These are phyloP conservation scores for Phania funesta DNA, from an alignment of 2,888 invertebrate genomes.

Conservation along the genomic window DNA sequence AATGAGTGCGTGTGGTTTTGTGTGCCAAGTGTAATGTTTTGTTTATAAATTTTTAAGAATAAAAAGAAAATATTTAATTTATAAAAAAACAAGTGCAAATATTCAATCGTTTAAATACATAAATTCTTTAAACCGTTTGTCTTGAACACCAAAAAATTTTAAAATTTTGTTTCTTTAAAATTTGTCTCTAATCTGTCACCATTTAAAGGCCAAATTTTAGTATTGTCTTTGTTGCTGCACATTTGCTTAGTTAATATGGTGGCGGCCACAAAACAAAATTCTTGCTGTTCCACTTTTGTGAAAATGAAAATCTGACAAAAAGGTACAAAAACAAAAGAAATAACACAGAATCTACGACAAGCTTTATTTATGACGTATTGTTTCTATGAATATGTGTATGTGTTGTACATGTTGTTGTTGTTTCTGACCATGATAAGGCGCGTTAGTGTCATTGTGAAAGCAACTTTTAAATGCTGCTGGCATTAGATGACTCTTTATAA, in stretches of 20 bases:
- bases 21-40: background rate
- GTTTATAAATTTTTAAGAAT: background rate
- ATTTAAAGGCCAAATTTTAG: background rate
- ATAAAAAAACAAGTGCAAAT: background rate
- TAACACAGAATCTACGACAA: background rate
- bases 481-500: slow-evolving; percentile 45
- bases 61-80: background rate
- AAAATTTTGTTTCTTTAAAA: background rate
- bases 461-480: slow-evolving; percentile 56
- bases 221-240: background rate
- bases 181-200: background rate
- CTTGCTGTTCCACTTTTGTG: slow-evolving; percentile 38
- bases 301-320: slow-evolving; percentile 30
- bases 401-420: background rate
- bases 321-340: slow-evolving; percentile 29
- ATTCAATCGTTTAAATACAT: background rate
- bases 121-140: background rate
- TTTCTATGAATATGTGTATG: background rate
- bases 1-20: background rate
- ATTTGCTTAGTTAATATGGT: slow-evolving; percentile 6
- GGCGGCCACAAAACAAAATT: slow-evolving; percentile 34
- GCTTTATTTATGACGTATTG: background rate
- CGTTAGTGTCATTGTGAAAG: slow-evolving; percentile 61
- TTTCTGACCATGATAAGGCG: slow-evolving; percentile 57
- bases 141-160: background rate